phyloP scores from a whole-genome alignment of 2,888 invertebrate genomes.

The Tipula confusa region DNA sequence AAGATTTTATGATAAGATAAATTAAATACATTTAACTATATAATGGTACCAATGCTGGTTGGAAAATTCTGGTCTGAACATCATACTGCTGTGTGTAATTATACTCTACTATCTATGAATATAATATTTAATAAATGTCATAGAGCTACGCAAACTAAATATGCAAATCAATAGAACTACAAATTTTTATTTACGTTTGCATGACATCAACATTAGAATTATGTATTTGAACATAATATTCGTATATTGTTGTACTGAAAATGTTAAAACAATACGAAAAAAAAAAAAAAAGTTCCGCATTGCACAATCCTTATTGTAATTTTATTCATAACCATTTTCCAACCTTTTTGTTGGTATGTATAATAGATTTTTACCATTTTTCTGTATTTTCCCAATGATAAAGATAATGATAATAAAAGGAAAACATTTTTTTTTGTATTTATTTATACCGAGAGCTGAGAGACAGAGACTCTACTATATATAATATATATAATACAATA shows the following conservation, averaged over 20 bases:
- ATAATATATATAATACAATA: not conserved
- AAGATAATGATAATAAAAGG: not conserved
- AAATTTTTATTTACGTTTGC: not conserved
- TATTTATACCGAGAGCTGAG: not conserved
- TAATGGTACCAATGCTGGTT: no score
- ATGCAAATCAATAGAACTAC: not conserved
- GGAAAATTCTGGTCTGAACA: no score
- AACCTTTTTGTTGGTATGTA: constrained; percentile 9
- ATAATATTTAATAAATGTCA: no score
- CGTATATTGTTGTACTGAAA: not conserved
- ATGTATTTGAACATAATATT: no score
- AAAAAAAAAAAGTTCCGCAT: not conserved
- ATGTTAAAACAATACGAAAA: not conserved
- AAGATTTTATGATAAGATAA: no score
- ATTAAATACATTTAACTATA: no score
- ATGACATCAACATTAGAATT: constrained; percentile 1
- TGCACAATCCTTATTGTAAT: constrained; percentile 20
- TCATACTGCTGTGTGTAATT: no score
- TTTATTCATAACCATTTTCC: constrained; percentile 20
- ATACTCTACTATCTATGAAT: no score
- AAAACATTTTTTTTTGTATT: not conserved
- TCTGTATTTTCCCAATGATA: not conserved
- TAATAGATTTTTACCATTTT: not conserved
- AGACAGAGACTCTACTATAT: no score
- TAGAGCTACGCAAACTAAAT: no score